Percentiles rank a stretch among this genome's conserved stretches.
Evolutionary conservation across 2,888 invertebrate species (phyloP).

Genomic region (Bugulina stolonifera): DNA sequence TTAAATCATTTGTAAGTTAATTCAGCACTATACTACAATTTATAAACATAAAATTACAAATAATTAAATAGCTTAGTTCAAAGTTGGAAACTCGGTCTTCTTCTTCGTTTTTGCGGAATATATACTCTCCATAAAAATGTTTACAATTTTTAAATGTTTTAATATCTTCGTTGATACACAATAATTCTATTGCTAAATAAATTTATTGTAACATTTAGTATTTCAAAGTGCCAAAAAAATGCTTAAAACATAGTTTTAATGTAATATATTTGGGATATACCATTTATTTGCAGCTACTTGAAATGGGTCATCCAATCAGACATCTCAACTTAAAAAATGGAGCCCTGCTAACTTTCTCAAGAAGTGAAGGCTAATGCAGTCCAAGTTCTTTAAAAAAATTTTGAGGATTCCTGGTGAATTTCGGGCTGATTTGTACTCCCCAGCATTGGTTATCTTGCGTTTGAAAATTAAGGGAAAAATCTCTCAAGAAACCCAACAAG

Average conservation of each 20-base stretch:
- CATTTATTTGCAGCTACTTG: neutral
- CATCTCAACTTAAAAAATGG: neutral
- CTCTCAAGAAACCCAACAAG: too few relatives aligned
- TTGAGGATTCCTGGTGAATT: neutral
- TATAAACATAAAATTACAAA: too few relatives aligned
- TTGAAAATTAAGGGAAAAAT: neutral
- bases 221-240: too few relatives aligned
- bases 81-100: conserved; percentile 5
- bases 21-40: too few relatives aligned
- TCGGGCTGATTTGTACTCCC: neutral
- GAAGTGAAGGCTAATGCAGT: conserved; percentile 15
- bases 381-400: neutral
- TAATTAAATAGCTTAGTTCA: neutral
- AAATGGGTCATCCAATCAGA: neutral
- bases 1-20: too few relatives aligned
- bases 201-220: too few relatives aligned
- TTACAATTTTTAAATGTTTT: too few relatives aligned
- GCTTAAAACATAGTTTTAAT: too few relatives aligned
- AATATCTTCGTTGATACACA: too few relatives aligned
- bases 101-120: conserved; percentile 15
- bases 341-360: neutral
- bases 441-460: neutral
- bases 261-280: too few relatives aligned
- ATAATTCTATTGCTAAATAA: too few relatives aligned
- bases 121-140: neutral